These are phyloP conservation scores for Enteromius radiatus DNA, from an alignment of 2,797 vertebrate genomes.

Conservation along the genomic window DNA sequence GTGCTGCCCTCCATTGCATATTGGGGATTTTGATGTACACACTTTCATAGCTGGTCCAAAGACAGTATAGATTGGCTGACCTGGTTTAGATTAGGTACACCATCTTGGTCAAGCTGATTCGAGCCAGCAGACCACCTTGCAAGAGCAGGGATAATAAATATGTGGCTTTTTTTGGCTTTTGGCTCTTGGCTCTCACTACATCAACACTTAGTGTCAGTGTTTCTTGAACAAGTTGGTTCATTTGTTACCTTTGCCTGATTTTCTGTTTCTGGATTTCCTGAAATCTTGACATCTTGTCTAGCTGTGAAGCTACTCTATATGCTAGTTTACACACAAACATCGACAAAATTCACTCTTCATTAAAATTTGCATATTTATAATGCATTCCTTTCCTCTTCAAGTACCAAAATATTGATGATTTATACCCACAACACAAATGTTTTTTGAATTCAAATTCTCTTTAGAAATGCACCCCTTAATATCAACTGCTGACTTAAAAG, in stretches of 20 bases:
- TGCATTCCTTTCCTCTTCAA: not conserved
- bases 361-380: not conserved
- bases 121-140: not conserved
- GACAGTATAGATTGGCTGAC: not conserved
- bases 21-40: not conserved
- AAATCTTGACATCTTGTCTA: not conserved
- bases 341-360: not conserved
- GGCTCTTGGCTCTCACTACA: not conserved
- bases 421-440: not conserved
- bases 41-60: not conserved
- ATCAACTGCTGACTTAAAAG: not conserved
- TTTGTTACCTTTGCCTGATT: not conserved
- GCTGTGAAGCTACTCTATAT: not conserved
- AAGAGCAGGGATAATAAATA: not conserved
- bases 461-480: not conserved
- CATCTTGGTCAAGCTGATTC: not conserved
- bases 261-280: not conserved
- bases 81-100: not conserved
- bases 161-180: not conserved
- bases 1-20: slow-evolving; percentile 1
- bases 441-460: not conserved
- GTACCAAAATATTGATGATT: not conserved
- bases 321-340: not conserved
- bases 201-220: not conserved
- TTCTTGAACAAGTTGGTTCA: not conserved